A percentile compares a stretch with the other conserved stretches of the same genome.
These are phyloP conservation scores for Leucopsar rothschildi DNA, from an alignment of 2,113 vertebrate genomes.

Conservation along the genomic window DNA sequence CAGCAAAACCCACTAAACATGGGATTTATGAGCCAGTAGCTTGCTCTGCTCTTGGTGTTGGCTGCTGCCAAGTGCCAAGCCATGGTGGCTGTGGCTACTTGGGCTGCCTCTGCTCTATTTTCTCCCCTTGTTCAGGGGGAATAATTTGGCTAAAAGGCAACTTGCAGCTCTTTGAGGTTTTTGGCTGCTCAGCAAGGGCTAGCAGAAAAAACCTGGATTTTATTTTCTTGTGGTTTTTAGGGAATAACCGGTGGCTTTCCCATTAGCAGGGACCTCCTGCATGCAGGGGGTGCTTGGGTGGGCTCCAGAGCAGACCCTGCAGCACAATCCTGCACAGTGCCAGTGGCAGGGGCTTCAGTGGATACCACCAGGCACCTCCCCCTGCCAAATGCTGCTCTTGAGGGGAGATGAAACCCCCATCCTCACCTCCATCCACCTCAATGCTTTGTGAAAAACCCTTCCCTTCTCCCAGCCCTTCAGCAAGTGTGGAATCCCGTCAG, in stretches of 20 bases:
- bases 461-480: neutral
- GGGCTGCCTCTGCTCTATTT: neutral
- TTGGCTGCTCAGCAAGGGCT: neutral
- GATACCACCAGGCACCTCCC: fast-evolving
- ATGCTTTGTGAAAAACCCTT: neutral
- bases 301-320: neutral
- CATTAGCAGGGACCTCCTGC: neutral
- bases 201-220: neutral
- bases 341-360: fast-evolving
- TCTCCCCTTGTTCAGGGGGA: neutral
- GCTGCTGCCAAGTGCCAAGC: neutral
- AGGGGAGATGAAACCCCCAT: neutral
- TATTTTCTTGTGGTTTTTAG: neutral
- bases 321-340: neutral
- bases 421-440: neutral
- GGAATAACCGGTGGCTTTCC: neutral
- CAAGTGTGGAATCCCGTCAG: neutral
- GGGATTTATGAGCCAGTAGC: neutral
- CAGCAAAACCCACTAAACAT: neutral
- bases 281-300: neutral
- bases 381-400: neutral
- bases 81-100: neutral
- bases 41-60: neutral
- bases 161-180: neutral
- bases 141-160: neutral